Base-by-base conservation (phyloP, 2,888 invertebrate species). In the Oeneis ivallda region DNA sequence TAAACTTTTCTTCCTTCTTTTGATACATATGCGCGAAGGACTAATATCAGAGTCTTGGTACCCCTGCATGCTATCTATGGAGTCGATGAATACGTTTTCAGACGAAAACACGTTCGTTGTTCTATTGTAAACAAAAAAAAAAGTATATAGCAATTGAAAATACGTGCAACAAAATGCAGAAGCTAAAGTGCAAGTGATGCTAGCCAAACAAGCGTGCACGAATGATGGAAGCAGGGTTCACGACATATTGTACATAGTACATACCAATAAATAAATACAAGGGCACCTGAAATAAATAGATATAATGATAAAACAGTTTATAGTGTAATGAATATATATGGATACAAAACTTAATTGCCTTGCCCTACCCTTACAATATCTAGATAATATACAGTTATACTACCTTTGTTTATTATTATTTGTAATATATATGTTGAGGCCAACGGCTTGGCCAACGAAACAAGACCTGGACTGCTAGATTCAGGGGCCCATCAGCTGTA, bases 221-320 rank as follows among this genome's bases (percentile, higher is more conserved):
- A 69, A 69, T 69, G 80, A 87, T 87, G 89, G 89, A 89, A 89
- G 89, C 89, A 89, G 89, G 89, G 89, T 85, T 63, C 76, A 71
- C 69, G 72, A 65, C 15, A 74, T 67, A 71, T n/a, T n/a, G n/a
- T n/a, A n/a, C n/a, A n/a, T n/a, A n/a, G n/a, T 41, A 49, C 43
- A 59, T 10, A 63, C 39, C 39, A 50, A 50, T n/a, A 58, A 53
- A 10, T 15, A 13, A 11, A 6, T 43, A 45, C 9, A 39, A 26
- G 47, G 11, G 15, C 8, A 5, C 7, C 10, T 37, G 7, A 41
- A 66, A 56, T 13, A 54, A 19, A 57, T 45, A 32, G 45, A 43
- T 32, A 8, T 37, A 37, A 8, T 8, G 37, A 37, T 37, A 37
- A 37, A 37, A 37, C 37, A 26, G 2, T 26, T 26, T 26, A n/a